Percentiles rank a stretch among this genome's conserved stretches.
Conservation (phyloP, 35 echinoderm and acorn worm species). For the Diadema setosum region DNA sequence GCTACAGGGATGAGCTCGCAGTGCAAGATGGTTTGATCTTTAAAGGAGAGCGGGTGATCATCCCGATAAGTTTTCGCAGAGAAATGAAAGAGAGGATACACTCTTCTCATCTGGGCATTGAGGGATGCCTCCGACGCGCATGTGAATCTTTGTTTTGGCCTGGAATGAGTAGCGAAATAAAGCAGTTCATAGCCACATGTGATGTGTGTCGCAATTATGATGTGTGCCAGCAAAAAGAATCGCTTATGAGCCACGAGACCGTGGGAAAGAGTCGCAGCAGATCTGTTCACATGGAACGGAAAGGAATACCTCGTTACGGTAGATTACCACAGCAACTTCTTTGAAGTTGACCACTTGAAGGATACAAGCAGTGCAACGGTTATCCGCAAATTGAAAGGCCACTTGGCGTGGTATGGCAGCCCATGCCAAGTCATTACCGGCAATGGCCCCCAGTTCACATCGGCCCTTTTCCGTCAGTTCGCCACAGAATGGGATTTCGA, state of each 20-base stretch:
- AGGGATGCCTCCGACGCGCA: conserved; percentile 45
- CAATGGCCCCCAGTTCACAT: conserved; percentile 11
- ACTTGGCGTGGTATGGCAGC: conserved; percentile 22
- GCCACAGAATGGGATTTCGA: not conserved
- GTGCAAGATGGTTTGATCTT: conserved; percentile 35
- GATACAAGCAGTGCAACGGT: not conserved
- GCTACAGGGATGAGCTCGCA: conserved; percentile 14
- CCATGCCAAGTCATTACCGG: not conserved
- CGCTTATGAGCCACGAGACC: conserved; percentile 6
- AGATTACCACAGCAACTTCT: conserved; percentile 56
- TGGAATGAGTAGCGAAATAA: conserved; percentile 44
- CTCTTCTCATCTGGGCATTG: conserved; percentile 42
- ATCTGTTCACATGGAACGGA: conserved; percentile 29
- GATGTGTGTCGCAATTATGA: conserved; percentile 20
- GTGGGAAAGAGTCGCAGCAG: conserved; percentile 34
- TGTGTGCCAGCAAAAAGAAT: conserved; percentile 54
- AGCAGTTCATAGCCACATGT: conserved; percentile 24
- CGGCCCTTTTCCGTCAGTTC: not conserved
- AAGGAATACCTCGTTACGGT: conserved; percentile 61
- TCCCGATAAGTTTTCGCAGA: conserved; percentile 9
- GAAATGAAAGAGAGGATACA: conserved; percentile 56
- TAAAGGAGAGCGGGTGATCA: conserved; percentile 42
- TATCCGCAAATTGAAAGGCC: not conserved
- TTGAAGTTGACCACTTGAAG: conserved; percentile 39
- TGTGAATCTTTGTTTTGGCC: too few species aligned